A percentile compares a stretch with the other conserved stretches of the same genome.
phyloP scores from a whole-genome alignment of 2,113 vertebrate genomes.

The Scartelaos histophorus region DNA sequence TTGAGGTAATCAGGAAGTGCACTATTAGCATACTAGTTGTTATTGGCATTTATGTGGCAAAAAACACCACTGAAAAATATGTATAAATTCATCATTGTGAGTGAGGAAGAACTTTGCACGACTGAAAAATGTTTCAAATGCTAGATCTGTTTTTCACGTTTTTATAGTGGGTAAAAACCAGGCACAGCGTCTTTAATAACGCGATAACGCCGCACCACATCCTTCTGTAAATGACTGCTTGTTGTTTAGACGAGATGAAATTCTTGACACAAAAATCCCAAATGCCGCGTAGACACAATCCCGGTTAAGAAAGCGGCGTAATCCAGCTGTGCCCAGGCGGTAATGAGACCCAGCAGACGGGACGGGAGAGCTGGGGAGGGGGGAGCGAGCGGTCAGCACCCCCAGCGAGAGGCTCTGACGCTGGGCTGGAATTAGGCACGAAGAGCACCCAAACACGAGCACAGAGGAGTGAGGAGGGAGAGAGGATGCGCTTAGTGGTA shows the following conservation, averaged over 20 bases:
- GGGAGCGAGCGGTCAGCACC: constrained; percentile 26
- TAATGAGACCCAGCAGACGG: constrained; percentile 55
- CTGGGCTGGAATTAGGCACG: constrained; percentile 45
- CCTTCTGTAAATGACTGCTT: constrained; percentile 5
- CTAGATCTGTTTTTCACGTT: no score
- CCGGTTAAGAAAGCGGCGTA: constrained; percentile 26
- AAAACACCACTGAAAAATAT: no score
- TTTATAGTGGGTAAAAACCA: no score
- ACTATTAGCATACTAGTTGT: no score
- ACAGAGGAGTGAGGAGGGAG: not conserved
- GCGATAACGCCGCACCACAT: not conserved
- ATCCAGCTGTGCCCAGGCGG: constrained; percentile 48
- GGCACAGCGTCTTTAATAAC: not conserved
- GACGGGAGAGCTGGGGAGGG: constrained; percentile 22
- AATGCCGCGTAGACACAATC: constrained; percentile 35
- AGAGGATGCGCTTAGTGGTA: not conserved
- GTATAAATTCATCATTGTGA: no score
- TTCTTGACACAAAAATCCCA: constrained; percentile 27
- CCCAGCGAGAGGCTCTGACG: constrained; percentile 59
- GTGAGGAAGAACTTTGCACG: no score
- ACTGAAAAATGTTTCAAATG: no score
- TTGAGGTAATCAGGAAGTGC: no score
- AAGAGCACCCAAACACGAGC: not conserved
- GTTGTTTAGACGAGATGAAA: constrained; percentile 11
- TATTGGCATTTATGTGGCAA: no score